Conservation (phyloP, 1,140 invertebrate genomes). For the Pogonus chalceus region DNA sequence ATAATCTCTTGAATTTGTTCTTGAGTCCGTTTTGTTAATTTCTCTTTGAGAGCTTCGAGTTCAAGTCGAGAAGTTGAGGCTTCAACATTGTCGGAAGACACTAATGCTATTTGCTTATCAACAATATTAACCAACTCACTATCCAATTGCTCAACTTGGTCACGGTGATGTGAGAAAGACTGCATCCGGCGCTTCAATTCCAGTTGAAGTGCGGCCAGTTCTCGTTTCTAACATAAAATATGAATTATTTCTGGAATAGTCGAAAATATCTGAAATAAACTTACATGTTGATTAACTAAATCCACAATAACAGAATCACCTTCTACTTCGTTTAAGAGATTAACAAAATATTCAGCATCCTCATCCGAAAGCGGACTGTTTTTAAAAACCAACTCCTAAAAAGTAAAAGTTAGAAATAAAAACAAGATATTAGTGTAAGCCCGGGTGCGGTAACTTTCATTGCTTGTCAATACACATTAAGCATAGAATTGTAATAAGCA, state of each 20-base stretch:
- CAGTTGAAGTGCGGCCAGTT: conserved; percentile 51
- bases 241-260: conserved; percentile 1
- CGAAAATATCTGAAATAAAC: conserved; percentile 18
- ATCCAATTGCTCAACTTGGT: conserved; percentile 50
- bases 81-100: conserved; percentile 23
- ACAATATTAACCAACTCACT: conserved; percentile 46
- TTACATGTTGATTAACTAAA: conserved; percentile 52
- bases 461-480: too few relatives aligned
- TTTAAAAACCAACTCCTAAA: conserved; percentile 26
- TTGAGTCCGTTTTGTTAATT: conserved; percentile 37
- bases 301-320: conserved; percentile 47
- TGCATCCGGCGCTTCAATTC: conserved; percentile 50
- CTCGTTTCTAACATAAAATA: conserved; percentile 32
- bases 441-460: too few relatives aligned
- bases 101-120: conserved; percentile 36
- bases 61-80: conserved; percentile 13
- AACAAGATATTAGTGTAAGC: too few relatives aligned
- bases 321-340: conserved; percentile 34
- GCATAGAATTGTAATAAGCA: too few relatives aligned
- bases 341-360: conserved; percentile 28
- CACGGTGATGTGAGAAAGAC: conserved; percentile 47
- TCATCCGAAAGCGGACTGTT: conserved; percentile 22
- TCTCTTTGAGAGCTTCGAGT: conserved; percentile 36
- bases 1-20: conserved; percentile 38
- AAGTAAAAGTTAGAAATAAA: conserved; percentile 10